Evolutionary conservation across 2,113 vertebrate genomes (phyloP).

Genomic region (Coracopsis vasa): DNA sequence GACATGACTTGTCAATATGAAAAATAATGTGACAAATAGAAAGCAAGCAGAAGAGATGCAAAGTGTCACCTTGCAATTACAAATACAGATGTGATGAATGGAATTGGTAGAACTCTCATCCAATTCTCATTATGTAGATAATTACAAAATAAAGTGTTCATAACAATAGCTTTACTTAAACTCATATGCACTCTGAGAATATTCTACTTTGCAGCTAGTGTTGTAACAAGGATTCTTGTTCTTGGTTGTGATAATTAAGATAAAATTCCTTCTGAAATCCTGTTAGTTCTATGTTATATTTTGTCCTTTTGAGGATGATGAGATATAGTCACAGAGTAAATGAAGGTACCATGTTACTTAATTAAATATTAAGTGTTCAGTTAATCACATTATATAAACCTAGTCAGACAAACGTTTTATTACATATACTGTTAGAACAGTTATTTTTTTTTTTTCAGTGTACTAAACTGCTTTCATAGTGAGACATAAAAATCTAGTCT

Average conservation of each 20-base stretch:
- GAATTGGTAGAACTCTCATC: background rate
- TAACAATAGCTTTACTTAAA: background rate
- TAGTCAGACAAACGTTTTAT: background rate
- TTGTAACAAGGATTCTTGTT: background rate
- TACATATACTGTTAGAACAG: background rate
- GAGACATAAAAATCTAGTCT: background rate
- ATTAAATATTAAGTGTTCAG: background rate
- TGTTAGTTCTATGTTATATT: background rate
- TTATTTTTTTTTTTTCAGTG: background rate
- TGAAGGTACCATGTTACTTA: background rate
- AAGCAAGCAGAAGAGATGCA: background rate
- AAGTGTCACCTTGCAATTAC: background rate
- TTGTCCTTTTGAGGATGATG: background rate
- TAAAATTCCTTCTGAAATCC: background rate
- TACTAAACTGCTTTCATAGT: background rate
- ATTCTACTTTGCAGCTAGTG: background rate
- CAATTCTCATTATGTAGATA: background rate
- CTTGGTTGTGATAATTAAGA: background rate
- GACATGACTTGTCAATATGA: background rate
- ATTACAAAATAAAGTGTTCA: background rate
- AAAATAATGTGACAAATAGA: constrained; percentile 4
- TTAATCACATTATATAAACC: background rate
- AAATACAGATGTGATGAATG: background rate
- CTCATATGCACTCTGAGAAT: background rate
- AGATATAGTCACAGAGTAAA: background rate